Evolutionary conservation across 2,113 vertebrate species (phyloP), one percentile per base, ranked within the genome.

Genomic region (Neopipo cinnamomea): DNA sequence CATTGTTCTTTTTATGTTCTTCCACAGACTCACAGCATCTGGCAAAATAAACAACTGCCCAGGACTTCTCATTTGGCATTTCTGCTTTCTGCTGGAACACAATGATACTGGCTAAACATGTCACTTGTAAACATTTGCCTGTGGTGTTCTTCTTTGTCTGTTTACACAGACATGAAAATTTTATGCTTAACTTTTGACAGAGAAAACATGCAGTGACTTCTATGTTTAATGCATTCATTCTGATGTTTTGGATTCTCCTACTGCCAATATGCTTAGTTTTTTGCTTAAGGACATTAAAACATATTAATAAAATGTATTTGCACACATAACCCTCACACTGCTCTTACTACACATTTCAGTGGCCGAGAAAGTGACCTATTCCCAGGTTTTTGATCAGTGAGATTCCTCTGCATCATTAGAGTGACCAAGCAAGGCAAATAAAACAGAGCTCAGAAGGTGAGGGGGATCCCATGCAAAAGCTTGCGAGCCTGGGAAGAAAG

Each of bases 141-240:
- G 70, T 14, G 52, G 58, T 58, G 66, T 61, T 91, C 78, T 72
- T 90, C 27, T 73, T 88, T 83, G 66, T 79, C 3, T 95, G 49
- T 91, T 94, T 91, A 91, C 33, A 93, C 21, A 91, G 52, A 9
- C 52, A 63, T 78, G 47, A 63, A 89, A 82, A 91, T 94, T 47
- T 85, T 61, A 4, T 86, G 47, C 46, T 89, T 93, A 78, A 61
- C 10, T 90, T 91, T 78, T 68, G 47, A 85, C 31, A 82, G 28
- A 89, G 74, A 85, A 94, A 90, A 82, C 28, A 16, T 56, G 13
- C 16, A 22, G 58, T n/a, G 70, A 52, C 27, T 85, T 93, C 79
- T 49, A 28, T 53, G 82, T 68, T 79, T 76, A 82, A 79, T 39
- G 13, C n/a, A 85, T 85, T 94, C 12, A 41, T 76, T 94, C 17